Evolutionary conservation across 2,888 invertebrate genomes (phyloP).

Genomic region (Trichacis sp.): DNA sequence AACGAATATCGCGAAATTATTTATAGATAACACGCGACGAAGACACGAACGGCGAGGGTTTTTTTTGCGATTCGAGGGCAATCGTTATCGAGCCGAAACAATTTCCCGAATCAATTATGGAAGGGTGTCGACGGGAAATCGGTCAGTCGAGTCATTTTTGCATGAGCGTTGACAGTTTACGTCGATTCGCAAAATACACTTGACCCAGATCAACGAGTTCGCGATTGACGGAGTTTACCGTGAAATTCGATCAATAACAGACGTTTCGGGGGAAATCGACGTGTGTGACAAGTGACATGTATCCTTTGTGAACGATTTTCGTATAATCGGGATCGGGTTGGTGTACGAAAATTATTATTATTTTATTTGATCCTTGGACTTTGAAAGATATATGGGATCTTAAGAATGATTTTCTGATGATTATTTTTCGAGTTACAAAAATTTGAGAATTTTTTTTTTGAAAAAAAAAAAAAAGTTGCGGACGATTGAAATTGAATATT

Average conservation of each 20-base stretch:
- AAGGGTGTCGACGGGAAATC: slow-evolving; percentile 16
- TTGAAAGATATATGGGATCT: too few species aligned
- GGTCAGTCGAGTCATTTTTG: slow-evolving; percentile 12
- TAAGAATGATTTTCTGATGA: too few species aligned
- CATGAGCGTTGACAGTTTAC: slow-evolving; percentile 12
- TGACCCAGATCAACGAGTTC: slow-evolving; percentile 22
- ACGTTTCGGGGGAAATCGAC: too few species aligned
- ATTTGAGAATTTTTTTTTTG: too few species aligned
- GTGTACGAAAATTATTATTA: too few species aligned
- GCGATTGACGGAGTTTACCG: not conserved
- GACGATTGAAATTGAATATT: too few species aligned
- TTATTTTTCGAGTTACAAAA: too few species aligned
- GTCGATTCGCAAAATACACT: slow-evolving; percentile 16
- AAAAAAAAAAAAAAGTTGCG: too few species aligned
- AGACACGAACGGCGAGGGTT: not conserved
- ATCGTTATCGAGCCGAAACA: slow-evolving; percentile 9
- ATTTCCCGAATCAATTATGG: not conserved
- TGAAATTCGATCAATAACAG: not conserved
- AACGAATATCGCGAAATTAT: not conserved
- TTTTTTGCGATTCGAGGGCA: not conserved
- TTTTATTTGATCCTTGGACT: too few species aligned
- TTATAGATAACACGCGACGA: not conserved
- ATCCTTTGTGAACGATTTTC: too few species aligned
- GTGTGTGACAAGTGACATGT: too few species aligned
- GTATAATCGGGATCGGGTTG: too few species aligned